These are phyloP conservation scores for Rallus crepitans DNA, from an alignment of 2,797 vertebrate species.

Conservation along the genomic window DNA sequence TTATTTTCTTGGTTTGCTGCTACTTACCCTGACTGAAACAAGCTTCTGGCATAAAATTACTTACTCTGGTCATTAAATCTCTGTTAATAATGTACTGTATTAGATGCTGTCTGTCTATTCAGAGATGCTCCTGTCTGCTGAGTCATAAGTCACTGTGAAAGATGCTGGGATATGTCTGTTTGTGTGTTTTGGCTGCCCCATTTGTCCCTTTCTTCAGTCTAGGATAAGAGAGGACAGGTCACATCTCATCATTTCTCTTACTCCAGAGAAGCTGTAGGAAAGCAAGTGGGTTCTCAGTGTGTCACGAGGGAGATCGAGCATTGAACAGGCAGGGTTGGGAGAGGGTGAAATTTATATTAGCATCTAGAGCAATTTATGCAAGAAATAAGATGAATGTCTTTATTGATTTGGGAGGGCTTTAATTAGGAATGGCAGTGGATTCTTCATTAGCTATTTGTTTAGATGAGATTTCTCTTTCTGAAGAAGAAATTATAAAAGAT, in stretches of 20 bases:
- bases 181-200: not conserved
- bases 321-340: not conserved
- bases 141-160: not conserved
- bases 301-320: not conserved
- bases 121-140: not conserved
- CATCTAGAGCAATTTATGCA: not conserved
- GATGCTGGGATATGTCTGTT: not conserved
- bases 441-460: not conserved
- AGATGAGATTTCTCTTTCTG: not conserved
- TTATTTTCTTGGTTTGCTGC: not conserved
- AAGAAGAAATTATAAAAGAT: not conserved
- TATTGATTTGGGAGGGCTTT: not conserved
- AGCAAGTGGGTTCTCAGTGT: not conserved
- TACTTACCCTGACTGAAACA: not conserved
- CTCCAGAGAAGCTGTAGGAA: not conserved
- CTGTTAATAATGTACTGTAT: not conserved
- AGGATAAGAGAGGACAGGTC: not conserved
- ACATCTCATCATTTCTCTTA: not conserved
- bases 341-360: not conserved
- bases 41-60: slow-evolving; percentile 13
- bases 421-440: not conserved
- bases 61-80: slow-evolving; percentile 45
- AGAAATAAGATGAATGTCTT: not conserved
- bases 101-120: not conserved
- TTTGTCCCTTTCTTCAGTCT: not conserved